phyloP scores from a whole-genome alignment of 1,140 invertebrate genomes.

The Pissodes strobi region DNA sequence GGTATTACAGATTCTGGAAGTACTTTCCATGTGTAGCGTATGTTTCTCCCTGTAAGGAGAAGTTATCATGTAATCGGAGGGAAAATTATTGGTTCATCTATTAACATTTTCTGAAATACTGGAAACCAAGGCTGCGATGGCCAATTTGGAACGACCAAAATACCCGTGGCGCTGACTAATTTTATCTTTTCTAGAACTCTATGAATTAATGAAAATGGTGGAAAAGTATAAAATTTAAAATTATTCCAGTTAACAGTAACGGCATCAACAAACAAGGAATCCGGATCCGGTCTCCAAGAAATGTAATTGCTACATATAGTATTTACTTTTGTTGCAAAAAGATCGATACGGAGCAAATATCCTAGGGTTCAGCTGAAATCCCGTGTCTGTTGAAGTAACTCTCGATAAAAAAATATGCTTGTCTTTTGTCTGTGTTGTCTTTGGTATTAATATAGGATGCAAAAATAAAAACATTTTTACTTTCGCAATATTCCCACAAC shows the following conservation, averaged over 20 bases:
- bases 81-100: conserved; percentile 18
- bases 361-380: background rate
- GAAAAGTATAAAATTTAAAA: conserved; percentile 45
- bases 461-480: conserved; percentile 39
- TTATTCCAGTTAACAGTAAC: too few relatives aligned
- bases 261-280: conserved; percentile 41
- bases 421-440: conserved; percentile 40
- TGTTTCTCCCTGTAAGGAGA: conserved; percentile 34
- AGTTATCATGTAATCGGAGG: conserved; percentile 13
- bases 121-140: conserved; percentile 48
- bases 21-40: conserved; percentile 24
- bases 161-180: conserved; percentile 38
- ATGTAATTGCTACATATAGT: conserved; percentile 42
- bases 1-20: too few relatives aligned
- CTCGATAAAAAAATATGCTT: conserved; percentile 37
- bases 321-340: conserved; percentile 38
- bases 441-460: too few relatives aligned
- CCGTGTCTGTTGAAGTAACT: background rate
- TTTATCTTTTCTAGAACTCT: conserved; percentile 43
- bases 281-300: conserved; percentile 41
- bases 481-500: conserved; percentile 48
- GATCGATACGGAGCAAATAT: conserved; percentile 3
- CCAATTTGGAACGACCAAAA: conserved; percentile 51
- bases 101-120: conserved; percentile 23
- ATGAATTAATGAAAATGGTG: too few relatives aligned